Conservation (phyloP, 2,113 vertebrate genomes). For the Proterorhinus semilunaris region DNA sequence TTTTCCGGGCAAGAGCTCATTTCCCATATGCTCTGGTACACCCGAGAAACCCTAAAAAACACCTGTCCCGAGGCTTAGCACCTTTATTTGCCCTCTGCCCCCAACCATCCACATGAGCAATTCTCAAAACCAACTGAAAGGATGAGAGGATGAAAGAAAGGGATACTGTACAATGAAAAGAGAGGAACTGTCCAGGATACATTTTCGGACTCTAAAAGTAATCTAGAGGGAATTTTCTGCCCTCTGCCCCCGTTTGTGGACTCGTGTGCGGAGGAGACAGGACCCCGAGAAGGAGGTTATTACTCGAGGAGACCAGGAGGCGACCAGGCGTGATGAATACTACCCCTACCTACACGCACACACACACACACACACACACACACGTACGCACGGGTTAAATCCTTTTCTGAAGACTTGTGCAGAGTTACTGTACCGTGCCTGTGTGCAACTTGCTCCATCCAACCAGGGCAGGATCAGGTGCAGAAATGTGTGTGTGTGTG, state of each 20-base stretch:
- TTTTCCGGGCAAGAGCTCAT: conserved; percentile 35
- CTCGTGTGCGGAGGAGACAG: conserved; percentile 78
- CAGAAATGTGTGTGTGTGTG: conserved; percentile 13
- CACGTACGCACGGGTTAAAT: conserved; percentile 51
- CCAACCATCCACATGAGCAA: conserved; percentile 52
- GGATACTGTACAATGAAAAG: conserved; percentile 63
- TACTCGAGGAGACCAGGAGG: conserved; percentile 85
- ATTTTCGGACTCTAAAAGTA: conserved; percentile 88
- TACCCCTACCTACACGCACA: conserved; percentile 27
- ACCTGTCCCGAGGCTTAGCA: conserved; percentile 73
- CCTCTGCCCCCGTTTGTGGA: conserved; percentile 84
- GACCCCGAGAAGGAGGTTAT: conserved; percentile 85
- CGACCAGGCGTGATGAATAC: conserved; percentile 87
- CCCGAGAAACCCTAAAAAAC: conserved; percentile 35
- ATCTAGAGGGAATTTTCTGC: conserved; percentile 92
- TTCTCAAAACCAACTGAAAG: conserved; percentile 67
- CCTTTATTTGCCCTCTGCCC: conserved; percentile 79
- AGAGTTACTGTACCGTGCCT: conserved; percentile 50
- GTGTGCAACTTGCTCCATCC: conserved; percentile 40
- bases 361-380: conserved; percentile 33
- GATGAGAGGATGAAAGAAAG: conserved; percentile 69
- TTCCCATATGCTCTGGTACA: conserved; percentile 32
- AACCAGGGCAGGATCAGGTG: conserved; percentile 44
- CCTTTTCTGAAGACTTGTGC: conserved; percentile 63
- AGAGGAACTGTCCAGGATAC: conserved; percentile 78